Evolutionary conservation across 2,888 invertebrate genomes (phyloP).

Genomic region (Germaria angustata): DNA sequence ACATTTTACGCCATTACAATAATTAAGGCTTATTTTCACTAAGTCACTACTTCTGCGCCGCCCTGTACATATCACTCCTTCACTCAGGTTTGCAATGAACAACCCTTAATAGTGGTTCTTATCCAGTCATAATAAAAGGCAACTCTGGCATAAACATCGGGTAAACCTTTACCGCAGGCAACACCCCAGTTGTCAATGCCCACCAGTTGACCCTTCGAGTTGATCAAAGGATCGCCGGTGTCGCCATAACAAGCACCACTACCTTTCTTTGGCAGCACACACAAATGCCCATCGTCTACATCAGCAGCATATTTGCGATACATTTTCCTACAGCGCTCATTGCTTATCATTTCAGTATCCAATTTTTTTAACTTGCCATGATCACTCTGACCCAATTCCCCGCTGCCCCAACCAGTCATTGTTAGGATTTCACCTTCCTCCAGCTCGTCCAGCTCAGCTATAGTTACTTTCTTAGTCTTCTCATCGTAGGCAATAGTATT

Average conservation of each 20-base stretch:
- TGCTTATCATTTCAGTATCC: slow-evolving; percentile 81
- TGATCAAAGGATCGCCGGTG: slow-evolving; percentile 76
- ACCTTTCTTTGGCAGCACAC: slow-evolving; percentile 80
- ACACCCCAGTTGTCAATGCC: slow-evolving; percentile 78
- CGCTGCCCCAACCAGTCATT: slow-evolving; percentile 84
- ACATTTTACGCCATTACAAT: too few relatives aligned
- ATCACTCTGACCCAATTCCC: slow-evolving; percentile 80
- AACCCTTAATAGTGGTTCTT: slow-evolving; percentile 73
- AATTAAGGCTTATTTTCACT: too few relatives aligned
- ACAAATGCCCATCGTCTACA: slow-evolving; percentile 82
- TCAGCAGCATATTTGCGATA: slow-evolving; percentile 75
- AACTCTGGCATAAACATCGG: slow-evolving; percentile 77
- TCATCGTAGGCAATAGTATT: slow-evolving; percentile 81
- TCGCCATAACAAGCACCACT: slow-evolving; percentile 80
- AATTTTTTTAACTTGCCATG: slow-evolving; percentile 82
- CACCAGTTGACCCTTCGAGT: slow-evolving; percentile 73
- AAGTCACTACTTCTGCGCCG: too few relatives aligned
- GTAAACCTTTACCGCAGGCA: slow-evolving; percentile 77
- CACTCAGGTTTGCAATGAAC: slow-evolving; percentile 60
- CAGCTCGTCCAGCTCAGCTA: slow-evolving; percentile 82
- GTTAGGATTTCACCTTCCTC: slow-evolving; percentile 80
- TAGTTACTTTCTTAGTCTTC: slow-evolving; percentile 82
- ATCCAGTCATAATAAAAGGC: slow-evolving; percentile 77
- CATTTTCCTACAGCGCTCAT: slow-evolving; percentile 80
- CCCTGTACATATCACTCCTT: too few relatives aligned